These are phyloP conservation scores for Rhynchonema sp. DNA, from an alignment of 2,888 invertebrate genomes.

Conservation along the genomic window DNA sequence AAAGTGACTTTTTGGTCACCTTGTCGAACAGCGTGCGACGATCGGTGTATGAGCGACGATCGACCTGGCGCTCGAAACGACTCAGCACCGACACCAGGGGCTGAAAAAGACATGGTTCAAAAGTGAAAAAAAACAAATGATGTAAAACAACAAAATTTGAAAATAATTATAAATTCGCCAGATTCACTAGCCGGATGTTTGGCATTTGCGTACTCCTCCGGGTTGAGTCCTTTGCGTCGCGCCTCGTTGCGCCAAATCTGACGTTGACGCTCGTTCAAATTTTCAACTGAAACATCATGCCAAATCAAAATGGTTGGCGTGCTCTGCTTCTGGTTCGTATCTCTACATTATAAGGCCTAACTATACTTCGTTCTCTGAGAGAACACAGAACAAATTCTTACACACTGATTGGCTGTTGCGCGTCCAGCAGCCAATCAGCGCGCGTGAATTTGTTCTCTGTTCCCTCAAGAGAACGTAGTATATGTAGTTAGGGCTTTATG, in stretches of 20 bases:
- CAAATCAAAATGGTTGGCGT: too few relatives aligned
- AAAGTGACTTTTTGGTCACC: too few relatives aligned
- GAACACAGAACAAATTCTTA: too few relatives aligned
- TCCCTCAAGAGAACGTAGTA: too few relatives aligned
- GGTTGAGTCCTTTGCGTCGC: constrained; percentile 18
- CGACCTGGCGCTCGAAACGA: constrained; percentile 93
- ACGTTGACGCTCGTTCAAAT: constrained; percentile 25
- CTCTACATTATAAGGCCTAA: too few relatives aligned
- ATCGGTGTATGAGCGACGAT: constrained; percentile 86
- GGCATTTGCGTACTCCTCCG: constrained; percentile 13
- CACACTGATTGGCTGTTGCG: too few relatives aligned
- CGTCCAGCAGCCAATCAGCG: too few relatives aligned
- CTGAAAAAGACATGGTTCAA: too few relatives aligned
- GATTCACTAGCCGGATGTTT: constrained; percentile 39
- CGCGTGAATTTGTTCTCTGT: too few relatives aligned
- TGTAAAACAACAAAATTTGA: background rate
- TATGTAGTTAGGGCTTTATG: too few relatives aligned
- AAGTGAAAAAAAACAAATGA: background rate
- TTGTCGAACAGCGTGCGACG: constrained; percentile 40
- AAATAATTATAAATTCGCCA: background rate
- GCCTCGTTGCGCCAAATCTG: constrained; percentile 21
- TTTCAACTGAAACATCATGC: constrained; percentile 22
- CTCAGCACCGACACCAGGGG: constrained; percentile 74
- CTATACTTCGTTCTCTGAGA: too few relatives aligned
- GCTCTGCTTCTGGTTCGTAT: too few relatives aligned